Conservation (phyloP, 2,113 vertebrate species). For the Macquaria australasica region DNA sequence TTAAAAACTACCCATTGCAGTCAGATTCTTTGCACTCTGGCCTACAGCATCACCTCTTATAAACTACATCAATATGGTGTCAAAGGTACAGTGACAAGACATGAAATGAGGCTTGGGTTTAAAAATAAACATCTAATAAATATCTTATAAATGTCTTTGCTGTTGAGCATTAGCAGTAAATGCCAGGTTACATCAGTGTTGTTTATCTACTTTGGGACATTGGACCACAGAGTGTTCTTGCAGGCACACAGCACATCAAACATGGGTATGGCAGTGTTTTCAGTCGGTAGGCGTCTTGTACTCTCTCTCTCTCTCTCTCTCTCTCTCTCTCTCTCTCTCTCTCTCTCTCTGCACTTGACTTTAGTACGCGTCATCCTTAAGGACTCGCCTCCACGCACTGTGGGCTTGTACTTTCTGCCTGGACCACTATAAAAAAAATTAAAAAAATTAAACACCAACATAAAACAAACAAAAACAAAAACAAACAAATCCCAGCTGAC, state of each 20-base stretch:
- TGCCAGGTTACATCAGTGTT: conserved; percentile 70
- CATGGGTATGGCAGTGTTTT: conserved; percentile 61
- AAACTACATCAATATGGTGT: neutral
- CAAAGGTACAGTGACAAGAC: conserved; percentile 5
- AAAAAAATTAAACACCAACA: neutral
- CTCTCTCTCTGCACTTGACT: conserved; percentile 67
- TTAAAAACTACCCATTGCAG: conserved; percentile 38
- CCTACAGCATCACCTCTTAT: conserved; percentile 39
- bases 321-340: conserved; percentile 15
- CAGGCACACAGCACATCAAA: conserved; percentile 63
- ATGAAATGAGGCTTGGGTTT: neutral
- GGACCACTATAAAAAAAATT: neutral
- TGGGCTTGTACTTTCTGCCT: conserved; percentile 63
- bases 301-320: conserved; percentile 31
- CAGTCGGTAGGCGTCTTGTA: conserved; percentile 69
- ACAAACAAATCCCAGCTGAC: conserved; percentile 39
- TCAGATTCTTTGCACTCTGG: conserved; percentile 47
- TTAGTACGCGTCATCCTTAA: conserved; percentile 69
- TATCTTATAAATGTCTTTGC: conserved; percentile 51
- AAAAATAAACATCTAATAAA: conserved; percentile 52
- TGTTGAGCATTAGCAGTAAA: conserved; percentile 42
- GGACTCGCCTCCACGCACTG: conserved; percentile 72
- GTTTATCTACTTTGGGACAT: conserved; percentile 68
- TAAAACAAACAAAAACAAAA: conserved; percentile 51
- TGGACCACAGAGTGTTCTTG: conserved; percentile 61